Evolutionary conservation across 64 coral and sea anemone genomes (phyloP), one percentile per base, ranked within the genome.

Genomic region (Porites lutea): DNA sequence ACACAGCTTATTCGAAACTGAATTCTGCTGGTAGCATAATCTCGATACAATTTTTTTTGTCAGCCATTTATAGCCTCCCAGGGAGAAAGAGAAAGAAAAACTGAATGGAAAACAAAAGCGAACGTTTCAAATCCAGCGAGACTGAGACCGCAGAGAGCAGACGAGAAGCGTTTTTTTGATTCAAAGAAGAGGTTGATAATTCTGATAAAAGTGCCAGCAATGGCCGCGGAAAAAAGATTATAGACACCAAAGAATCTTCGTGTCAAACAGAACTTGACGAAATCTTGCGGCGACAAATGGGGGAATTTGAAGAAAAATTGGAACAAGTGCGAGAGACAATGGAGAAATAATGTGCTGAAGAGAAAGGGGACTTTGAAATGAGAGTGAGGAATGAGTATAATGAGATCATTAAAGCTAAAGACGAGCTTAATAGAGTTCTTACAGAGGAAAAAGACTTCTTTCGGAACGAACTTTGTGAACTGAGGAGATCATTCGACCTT

Each of bases 361-460:
- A 93, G 53, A 93, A 88, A 80, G 18, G 8, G 9, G 13, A 87
- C 19, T 10, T 93, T 9, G 85, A 88, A 82, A 71, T 5, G 59
- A 61, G 52, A 74, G 5, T 88, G 3, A 70, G 50, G 74, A 20
- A 88, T 78, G 27, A 87, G 10, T 92, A 92, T 64, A 83, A 11
- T 2, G 74, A 92, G 62, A 58, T 82, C 20, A 43, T 93, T 37
- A 85, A 82, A 72, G 74, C 72, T 8, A 93, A 93, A 80, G 85
- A 93, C 19, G 65, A 71, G 7, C 52, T 93, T 21, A 93, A 88
- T 14, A 72, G 70, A 18, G 85, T 88, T 49, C 68, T 93, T 19
- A 93, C 86, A 62, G 78, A 88, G 23, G 92, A 88, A 51, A 93
- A 93, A 48, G 75, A 93, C 55, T 87, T 87, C 44, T 67, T 93